Evolutionary conservation across 2,888 invertebrate species (phyloP).

Genomic region (Xanthostigma xanthostigma): DNA sequence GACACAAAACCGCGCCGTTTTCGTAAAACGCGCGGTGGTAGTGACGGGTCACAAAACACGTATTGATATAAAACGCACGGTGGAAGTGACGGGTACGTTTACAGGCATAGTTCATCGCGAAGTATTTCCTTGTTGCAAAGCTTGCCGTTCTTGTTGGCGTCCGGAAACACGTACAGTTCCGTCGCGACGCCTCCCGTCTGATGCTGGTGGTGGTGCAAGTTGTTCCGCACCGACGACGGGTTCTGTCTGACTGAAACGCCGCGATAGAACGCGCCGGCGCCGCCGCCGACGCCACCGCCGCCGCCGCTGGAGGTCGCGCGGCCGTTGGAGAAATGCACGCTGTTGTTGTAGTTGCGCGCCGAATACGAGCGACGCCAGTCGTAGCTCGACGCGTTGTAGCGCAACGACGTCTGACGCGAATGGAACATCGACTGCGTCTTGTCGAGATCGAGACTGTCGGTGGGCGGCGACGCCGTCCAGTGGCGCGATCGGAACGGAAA

Average conservation of each 20-base stretch:
- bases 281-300: slow-evolving; percentile 15
- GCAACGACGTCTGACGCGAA: slow-evolving; percentile 7
- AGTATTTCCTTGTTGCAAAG: too few relatives aligned
- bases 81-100: too few relatives aligned
- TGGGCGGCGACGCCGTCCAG: slow-evolving; percentile 19
- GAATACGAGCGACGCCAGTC: slow-evolving; percentile 12
- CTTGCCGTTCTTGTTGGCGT: background rate
- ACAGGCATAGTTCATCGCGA: too few relatives aligned
- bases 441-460: slow-evolving; percentile 20
- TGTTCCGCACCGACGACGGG: background rate
- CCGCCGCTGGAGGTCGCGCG: slow-evolving; percentile 12
- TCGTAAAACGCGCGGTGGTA: too few relatives aligned
- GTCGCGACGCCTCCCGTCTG: slow-evolving; percentile 6
- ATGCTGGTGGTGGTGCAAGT: background rate
- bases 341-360: slow-evolving; percentile 1
- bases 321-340: background rate
- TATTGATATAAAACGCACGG: too few relatives aligned
- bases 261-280: slow-evolving; percentile 18
- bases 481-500: slow-evolving; percentile 38
- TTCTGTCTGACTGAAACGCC: slow-evolving; percentile 16
- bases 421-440: slow-evolving; percentile 17
- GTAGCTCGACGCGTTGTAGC: slow-evolving; percentile 8
- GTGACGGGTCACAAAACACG: too few relatives aligned
- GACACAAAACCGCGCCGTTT: too few relatives aligned
- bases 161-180: slow-evolving; percentile 12